A percentile compares a stretch with the other conserved stretches of the same genome.
Evolutionary conservation across 2,888 invertebrate genomes (phyloP).

Genomic region (Mimachlamys varia): DNA sequence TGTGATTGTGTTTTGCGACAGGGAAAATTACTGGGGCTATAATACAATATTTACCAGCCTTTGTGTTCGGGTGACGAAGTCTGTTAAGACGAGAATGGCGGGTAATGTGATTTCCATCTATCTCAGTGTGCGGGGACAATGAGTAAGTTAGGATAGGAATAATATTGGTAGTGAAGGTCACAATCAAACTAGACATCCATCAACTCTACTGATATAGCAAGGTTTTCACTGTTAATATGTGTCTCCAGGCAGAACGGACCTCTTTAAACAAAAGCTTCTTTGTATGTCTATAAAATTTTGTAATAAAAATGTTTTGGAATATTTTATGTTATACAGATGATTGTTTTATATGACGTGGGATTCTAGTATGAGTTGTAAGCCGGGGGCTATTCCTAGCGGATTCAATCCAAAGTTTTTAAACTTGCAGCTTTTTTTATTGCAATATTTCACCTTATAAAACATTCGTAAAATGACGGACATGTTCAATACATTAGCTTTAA

Average conservation of each 20-base stretch:
- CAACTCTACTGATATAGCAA: neutral
- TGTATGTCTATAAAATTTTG: neutral
- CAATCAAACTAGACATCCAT: neutral
- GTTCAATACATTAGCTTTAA: neutral
- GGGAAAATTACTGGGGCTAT: neutral
- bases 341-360: neutral
- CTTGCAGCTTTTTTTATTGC: neutral
- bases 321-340: neutral
- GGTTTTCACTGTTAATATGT: neutral
- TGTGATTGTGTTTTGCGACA: slow-evolving; percentile 23
- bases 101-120: neutral
- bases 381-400: neutral
- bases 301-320: neutral
- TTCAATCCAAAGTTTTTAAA: neutral
- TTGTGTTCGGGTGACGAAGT: slow-evolving; percentile 8
- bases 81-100: neutral
- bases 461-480: neutral
- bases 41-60: slow-evolving; percentile 28
- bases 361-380: neutral
- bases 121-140: neutral
- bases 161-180: neutral
- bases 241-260: neutral
- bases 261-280: neutral
- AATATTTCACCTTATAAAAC: neutral
- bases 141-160: slow-evolving; percentile 21